These are phyloP conservation scores for Hirtodrosophila trivittata DNA, from an alignment of 2,888 invertebrate species.

Conservation along the genomic window DNA sequence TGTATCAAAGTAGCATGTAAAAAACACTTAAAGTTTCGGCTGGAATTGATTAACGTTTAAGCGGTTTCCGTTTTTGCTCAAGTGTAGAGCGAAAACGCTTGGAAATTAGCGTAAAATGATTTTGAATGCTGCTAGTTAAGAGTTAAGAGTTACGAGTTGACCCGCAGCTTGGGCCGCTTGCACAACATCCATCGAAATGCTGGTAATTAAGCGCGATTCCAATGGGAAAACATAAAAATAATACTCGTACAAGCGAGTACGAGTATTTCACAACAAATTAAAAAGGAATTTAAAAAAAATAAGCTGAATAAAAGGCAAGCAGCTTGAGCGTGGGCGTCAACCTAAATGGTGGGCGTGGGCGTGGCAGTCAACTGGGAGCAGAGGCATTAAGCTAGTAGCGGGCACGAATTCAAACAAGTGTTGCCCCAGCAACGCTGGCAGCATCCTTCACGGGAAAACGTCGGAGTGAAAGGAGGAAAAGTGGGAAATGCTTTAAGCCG, in stretches of 20 bases:
- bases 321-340: slow-evolving; percentile 2
- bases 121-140: slow-evolving; percentile 11
- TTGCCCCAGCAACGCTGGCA: slow-evolving; percentile 15
- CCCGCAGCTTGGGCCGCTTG: slow-evolving; percentile 23
- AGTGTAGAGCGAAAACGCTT: neutral
- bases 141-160: slow-evolving; percentile 15
- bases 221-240: slow-evolving; percentile 15
- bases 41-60: too few relatives aligned
- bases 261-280: slow-evolving; percentile 61
- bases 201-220: slow-evolving; percentile 70
- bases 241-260: slow-evolving; percentile 24
- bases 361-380: slow-evolving; percentile 25
- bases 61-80: too few relatives aligned
- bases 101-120: slow-evolving; percentile 57
- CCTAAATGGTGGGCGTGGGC: slow-evolving; percentile 25
- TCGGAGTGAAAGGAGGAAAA: neutral
- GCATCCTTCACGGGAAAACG: neutral
- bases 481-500: slow-evolving; percentile 32
- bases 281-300: slow-evolving; percentile 61
- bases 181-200: slow-evolving; percentile 57
- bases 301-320: slow-evolving; percentile 31
- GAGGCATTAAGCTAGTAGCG: slow-evolving; percentile 27
- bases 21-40: too few relatives aligned
- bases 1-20: too few relatives aligned
- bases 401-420: slow-evolving; percentile 61